A percentile compares a stretch with the other conserved stretches of the same genome.
Evolutionary conservation across 2,797 vertebrate genomes (phyloP).

Genomic region (Dermochelys coriacea): DNA sequence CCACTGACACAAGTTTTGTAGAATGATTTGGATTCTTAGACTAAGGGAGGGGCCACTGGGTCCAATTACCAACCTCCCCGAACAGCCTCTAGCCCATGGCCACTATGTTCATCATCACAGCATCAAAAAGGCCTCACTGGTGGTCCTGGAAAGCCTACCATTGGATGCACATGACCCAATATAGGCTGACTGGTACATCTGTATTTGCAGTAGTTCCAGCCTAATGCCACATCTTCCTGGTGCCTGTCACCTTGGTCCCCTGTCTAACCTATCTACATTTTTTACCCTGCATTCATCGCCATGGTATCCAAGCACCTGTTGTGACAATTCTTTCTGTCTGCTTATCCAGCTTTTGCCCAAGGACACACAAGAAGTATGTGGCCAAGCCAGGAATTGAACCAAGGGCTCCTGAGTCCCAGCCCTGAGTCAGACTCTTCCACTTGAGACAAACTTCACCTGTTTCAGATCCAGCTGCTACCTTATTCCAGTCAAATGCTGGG

Average conservation of each 20-base stretch:
- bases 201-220: not conserved
- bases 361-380: not conserved
- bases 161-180: not conserved
- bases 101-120: not conserved
- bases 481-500: not conserved
- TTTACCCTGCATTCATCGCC: not conserved
- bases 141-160: not conserved
- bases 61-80: not conserved
- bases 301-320: not conserved
- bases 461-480: not conserved
- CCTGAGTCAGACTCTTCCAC: not conserved
- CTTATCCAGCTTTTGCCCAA: not conserved
- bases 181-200: not conserved
- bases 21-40: not conserved
- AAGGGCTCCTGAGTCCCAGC: not conserved
- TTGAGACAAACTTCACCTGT: not conserved
- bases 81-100: not conserved
- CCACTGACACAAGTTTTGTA: accelerated
- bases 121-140: not conserved
- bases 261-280: not conserved
- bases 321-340: not conserved
- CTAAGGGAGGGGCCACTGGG: not conserved
- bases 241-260: not conserved
- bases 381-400: not conserved
- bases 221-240: not conserved